phyloP scores from a whole-genome alignment of 2,113 vertebrate genomes.

The Melozone crissalis region DNA sequence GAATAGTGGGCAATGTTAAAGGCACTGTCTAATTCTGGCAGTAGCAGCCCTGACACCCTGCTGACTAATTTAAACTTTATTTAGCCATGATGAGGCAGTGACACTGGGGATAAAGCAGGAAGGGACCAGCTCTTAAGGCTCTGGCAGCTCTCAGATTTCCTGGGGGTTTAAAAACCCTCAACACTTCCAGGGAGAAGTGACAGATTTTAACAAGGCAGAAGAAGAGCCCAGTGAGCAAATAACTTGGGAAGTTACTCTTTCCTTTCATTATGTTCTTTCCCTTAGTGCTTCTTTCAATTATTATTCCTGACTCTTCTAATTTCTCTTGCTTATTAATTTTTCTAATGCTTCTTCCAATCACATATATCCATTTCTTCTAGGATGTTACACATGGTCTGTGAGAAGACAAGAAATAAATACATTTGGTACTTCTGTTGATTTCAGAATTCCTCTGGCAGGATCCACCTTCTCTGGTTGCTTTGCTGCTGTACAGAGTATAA shows the following conservation, averaged over 20 bases:
- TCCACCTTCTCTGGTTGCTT: neutral
- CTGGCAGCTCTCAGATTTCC: neutral
- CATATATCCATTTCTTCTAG: neutral
- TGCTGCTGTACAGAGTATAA: neutral
- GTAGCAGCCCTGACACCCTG: neutral
- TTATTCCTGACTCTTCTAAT: neutral
- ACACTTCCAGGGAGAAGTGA: neutral
- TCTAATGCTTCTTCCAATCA: neutral
- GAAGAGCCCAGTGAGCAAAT: neutral
- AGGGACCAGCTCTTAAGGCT: neutral
- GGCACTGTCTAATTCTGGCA: neutral
- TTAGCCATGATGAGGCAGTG: neutral
- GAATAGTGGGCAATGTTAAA: neutral
- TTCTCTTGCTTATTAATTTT: neutral
- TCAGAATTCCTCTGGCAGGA: neutral
- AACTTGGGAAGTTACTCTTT: neutral
- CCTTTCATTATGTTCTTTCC: neutral
- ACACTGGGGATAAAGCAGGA: neutral
- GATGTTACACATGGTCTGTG: neutral
- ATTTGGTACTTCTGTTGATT: neutral
- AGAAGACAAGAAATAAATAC: neutral
- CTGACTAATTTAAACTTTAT: neutral
- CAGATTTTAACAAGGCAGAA: neutral
- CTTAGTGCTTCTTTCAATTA: neutral
- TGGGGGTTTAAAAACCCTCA: neutral